Evolutionary conservation across 2,113 vertebrate species (phyloP).

Genomic region (Amphiprion percula): DNA sequence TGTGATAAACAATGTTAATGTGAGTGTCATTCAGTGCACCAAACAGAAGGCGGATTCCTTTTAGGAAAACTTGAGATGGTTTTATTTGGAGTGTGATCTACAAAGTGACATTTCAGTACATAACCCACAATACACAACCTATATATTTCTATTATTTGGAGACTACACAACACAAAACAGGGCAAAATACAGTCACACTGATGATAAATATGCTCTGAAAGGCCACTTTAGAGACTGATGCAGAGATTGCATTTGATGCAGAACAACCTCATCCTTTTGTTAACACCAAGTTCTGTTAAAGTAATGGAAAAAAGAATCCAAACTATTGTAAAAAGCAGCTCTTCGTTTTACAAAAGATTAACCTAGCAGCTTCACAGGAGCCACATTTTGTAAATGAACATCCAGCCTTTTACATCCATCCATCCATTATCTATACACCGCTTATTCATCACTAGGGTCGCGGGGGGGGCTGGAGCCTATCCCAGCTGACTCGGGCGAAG

Average conservation of each 20-base stretch:
- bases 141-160: not conserved
- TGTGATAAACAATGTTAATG: too few species aligned
- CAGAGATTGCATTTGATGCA: not conserved
- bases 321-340: not conserved
- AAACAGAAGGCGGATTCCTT: not conserved
- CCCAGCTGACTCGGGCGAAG: too few species aligned
- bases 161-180: not conserved
- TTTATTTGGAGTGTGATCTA: slow-evolving; percentile 67
- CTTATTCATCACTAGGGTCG: too few species aligned
- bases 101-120: slow-evolving; percentile 8
- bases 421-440: too few species aligned
- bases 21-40: too few species aligned
- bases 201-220: slow-evolving; percentile 24
- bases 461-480: too few species aligned
- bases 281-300: not conserved
- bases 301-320: not conserved
- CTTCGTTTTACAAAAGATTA: not conserved
- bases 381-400: not conserved
- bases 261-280: not conserved
- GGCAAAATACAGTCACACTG: slow-evolving; percentile 5
- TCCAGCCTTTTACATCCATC: not conserved
- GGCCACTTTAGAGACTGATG: slow-evolving; percentile 38
- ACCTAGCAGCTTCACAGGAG: not conserved
- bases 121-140: not conserved
- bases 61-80: not conserved